Conservation (phyloP, 2,113 vertebrate species). For the Gyps fulvus region DNA sequence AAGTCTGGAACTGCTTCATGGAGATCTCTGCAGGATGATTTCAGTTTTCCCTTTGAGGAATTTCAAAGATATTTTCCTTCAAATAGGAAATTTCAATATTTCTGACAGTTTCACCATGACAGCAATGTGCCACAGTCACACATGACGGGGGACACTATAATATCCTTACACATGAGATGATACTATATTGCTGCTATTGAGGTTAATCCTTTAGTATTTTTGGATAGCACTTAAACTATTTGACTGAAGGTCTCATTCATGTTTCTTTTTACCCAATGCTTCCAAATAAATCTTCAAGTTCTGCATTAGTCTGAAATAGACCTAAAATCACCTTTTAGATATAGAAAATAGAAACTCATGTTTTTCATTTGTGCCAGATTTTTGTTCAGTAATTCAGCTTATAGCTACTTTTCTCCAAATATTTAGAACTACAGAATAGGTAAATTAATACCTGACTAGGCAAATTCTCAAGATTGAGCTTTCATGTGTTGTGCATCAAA, state of each 20-base stretch:
- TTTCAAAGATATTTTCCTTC: conserved; percentile 5
- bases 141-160: not conserved
- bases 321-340: not conserved
- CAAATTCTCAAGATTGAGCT: not conserved
- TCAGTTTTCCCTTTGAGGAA: not conserved
- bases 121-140: not conserved
- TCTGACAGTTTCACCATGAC: not conserved
- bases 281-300: not conserved
- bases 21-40: not conserved
- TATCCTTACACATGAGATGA: not conserved
- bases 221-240: not conserved
- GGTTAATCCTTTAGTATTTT: not conserved
- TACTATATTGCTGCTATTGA: not conserved
- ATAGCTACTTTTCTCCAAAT: not conserved
- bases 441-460: not conserved
- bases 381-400: not conserved
- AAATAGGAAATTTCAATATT: not conserved
- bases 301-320: not conserved
- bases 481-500: not conserved
- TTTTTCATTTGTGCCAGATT: not conserved
- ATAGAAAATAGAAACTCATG: not conserved
- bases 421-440: not conserved
- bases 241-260: not conserved
- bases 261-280: not conserved
- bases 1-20: conserved; percentile 7